Conservation (phyloP, 2,113 vertebrate genomes). For the Megaptera novaeangliae region DNA sequence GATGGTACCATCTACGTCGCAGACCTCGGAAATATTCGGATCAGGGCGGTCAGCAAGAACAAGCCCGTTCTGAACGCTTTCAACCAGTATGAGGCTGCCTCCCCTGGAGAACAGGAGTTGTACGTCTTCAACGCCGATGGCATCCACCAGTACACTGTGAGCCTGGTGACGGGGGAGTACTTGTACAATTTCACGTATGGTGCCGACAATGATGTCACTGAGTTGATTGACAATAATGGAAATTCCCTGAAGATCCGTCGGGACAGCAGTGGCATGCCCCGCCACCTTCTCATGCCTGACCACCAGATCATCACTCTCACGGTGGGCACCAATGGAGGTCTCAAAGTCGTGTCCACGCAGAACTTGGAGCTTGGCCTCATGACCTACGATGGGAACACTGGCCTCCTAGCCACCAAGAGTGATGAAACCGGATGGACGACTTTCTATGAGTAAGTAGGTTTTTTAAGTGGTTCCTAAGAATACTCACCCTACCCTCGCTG, state of each 20-base stretch:
- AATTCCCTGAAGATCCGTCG: conserved; percentile 94
- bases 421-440: conserved; percentile 99
- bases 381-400: conserved; percentile 93
- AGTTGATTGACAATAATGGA: conserved; percentile 92
- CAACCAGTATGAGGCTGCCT: conserved; percentile 95
- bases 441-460: conserved; percentile 96
- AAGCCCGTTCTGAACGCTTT: conserved; percentile 86
- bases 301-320: conserved; percentile 95
- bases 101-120: conserved; percentile 95
- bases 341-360: conserved; percentile 92
- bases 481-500: background rate
- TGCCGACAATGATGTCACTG: conserved; percentile 87
- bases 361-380: conserved; percentile 94
- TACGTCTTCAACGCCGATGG: conserved; percentile 96
- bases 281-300: conserved; percentile 94
- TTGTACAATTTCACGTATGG: conserved; percentile 97
- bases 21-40: conserved; percentile 97
- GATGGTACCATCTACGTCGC: conserved; percentile 97
- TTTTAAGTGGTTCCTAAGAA: conserved; percentile 46
- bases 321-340: conserved; percentile 89
- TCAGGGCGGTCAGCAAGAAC: conserved; percentile 94
- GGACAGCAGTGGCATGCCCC: conserved; percentile 88
- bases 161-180: conserved; percentile 95
- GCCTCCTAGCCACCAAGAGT: conserved; percentile 95
- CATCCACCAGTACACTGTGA: conserved; percentile 95